phyloP scores from a whole-genome alignment of 2,113 vertebrate species.

The Oreochromis niloticus region DNA sequence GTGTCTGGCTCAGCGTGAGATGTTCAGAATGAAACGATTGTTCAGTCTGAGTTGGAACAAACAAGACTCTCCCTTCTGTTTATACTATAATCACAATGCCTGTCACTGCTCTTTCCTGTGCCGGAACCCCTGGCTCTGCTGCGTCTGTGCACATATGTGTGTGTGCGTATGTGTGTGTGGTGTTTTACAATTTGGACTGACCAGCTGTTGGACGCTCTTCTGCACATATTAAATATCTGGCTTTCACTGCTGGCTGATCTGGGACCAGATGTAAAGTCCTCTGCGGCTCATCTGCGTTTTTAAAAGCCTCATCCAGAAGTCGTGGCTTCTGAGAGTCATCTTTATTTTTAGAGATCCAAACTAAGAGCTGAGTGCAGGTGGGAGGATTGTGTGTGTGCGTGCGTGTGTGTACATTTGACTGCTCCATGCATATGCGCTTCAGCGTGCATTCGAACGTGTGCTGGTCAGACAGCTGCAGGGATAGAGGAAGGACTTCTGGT shows the following conservation, averaged over 20 bases:
- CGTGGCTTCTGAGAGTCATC: conserved; percentile 44
- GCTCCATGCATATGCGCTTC: background rate
- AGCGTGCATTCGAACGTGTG: background rate
- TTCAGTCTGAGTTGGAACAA: conserved; percentile 52
- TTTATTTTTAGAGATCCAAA: conserved; percentile 50
- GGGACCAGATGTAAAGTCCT: conserved; percentile 48
- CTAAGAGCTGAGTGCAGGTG: conserved; percentile 34
- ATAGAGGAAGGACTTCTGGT: conserved; percentile 5
- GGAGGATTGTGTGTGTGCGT: background rate
- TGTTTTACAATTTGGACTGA: conserved; percentile 40
- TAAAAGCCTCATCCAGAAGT: conserved; percentile 33
- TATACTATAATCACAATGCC: conserved; percentile 56
- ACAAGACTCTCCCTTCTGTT: conserved; percentile 46
- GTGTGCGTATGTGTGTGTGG: conserved; percentile 9
- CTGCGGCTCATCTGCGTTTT: conserved; percentile 48
- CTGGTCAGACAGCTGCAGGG: conserved; percentile 17
- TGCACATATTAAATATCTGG: conserved; percentile 48
- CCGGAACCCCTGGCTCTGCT: conserved; percentile 39
- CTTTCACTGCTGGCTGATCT: conserved; percentile 35
- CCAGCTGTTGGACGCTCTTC: conserved; percentile 52
- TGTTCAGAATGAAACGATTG: conserved; percentile 31
- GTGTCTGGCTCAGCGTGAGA: conserved; percentile 26
- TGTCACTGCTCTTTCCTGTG: conserved; percentile 49
- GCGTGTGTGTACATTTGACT: background rate
- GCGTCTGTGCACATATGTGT: background rate